Evolutionary conservation across 2,113 vertebrate genomes (phyloP).

Genomic region (Paratilapia polleni): DNA sequence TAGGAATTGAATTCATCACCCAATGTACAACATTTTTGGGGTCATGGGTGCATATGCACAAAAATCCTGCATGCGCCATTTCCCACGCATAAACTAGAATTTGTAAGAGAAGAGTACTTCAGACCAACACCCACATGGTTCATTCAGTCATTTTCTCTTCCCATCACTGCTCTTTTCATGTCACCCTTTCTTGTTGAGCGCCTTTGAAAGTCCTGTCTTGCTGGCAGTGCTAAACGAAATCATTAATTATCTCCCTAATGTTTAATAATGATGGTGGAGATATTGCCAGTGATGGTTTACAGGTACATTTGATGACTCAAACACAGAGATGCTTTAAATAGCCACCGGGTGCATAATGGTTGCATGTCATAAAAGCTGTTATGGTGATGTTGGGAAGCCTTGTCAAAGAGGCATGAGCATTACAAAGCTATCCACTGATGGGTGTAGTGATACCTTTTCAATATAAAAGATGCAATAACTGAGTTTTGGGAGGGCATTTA

Average conservation of each 20-base stretch:
- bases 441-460: not conserved
- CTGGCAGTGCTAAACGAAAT: not conserved
- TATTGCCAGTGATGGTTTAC: not conserved
- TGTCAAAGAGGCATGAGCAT: not conserved
- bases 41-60: not conserved
- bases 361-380: not conserved
- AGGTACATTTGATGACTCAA: slow-evolving; percentile 3
- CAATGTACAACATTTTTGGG: not conserved
- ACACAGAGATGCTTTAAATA: slow-evolving; percentile 18
- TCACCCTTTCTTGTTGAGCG: not conserved
- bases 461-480: not conserved
- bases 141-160: not conserved
- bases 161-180: not conserved
- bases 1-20: not conserved
- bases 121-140: not conserved
- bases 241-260: not conserved
- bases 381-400: not conserved
- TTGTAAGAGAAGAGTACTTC: accelerated
- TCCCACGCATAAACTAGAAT: not conserved
- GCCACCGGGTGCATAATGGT: not conserved
- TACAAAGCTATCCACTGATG: not conserved
- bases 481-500: not conserved
- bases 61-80: not conserved
- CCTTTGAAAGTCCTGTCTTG: not conserved
- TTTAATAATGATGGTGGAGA: not conserved